Percentiles rank a stretch among this genome's conserved stretches.
Conservation (phyloP, 2,797 vertebrate species). For the Diglossa cyanea region DNA sequence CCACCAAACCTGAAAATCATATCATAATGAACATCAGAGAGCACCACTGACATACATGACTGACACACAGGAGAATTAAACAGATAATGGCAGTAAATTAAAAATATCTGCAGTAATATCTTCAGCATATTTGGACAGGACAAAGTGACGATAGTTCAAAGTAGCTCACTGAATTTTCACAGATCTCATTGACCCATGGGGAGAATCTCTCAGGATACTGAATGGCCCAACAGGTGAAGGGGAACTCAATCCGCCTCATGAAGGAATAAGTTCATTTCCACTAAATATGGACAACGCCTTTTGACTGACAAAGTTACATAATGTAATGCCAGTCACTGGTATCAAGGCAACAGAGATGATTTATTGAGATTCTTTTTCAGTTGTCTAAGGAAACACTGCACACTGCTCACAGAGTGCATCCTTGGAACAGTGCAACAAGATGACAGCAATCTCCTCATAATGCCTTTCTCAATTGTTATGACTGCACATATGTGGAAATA, state of each 20-base stretch:
- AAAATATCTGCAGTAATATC: neutral
- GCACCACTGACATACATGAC: rapidly evolving
- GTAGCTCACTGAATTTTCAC: neutral
- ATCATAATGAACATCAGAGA: neutral
- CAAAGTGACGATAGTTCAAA: neutral
- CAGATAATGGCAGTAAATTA: neutral
- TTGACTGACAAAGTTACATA: neutral
- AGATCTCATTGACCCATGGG: neutral
- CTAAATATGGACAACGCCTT: neutral
- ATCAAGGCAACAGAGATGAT: neutral
- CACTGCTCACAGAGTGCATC: rapidly evolving
- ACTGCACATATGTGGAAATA: neutral
- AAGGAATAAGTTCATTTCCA: neutral
- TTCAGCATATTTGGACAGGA: neutral
- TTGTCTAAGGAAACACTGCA: neutral
- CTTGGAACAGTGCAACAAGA: neutral
- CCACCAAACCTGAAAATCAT: neutral
- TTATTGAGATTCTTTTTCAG: neutral
- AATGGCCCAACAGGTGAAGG: rapidly evolving
- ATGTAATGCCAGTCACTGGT: neutral
- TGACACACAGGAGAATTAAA: neutral
- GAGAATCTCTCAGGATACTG: neutral
- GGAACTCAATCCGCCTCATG: neutral
- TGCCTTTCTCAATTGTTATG: neutral
- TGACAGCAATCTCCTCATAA: neutral